Conservation (phyloP, 2,888 invertebrate species). For the Melipona beecheii region DNA sequence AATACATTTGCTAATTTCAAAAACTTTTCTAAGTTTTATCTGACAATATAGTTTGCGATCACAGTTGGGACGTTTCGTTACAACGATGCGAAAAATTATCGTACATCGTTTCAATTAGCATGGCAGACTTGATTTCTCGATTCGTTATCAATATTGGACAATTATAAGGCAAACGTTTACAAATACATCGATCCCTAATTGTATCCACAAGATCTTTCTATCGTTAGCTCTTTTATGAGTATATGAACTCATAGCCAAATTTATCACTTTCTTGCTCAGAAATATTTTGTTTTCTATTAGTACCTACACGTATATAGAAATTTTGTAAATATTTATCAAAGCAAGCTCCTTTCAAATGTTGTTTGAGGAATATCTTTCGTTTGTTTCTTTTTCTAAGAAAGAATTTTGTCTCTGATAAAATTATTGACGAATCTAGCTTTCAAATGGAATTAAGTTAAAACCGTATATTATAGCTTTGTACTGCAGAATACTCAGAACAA, state of each 20-base stretch:
- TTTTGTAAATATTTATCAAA: constrained; percentile 24
- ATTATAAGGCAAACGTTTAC: constrained; percentile 49
- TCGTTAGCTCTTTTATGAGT: neutral
- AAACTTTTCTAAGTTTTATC: constrained; percentile 15
- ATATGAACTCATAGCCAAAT: neutral
- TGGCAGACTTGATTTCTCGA: constrained; percentile 36
- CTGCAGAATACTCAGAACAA: neutral
- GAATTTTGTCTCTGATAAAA: neutral
- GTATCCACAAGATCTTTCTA: neutral
- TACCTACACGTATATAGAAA: constrained; percentile 3
- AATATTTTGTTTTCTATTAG: constrained; percentile 18
- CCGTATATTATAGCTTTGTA: neutral
- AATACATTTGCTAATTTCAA: constrained; percentile 21
- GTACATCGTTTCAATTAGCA: constrained; percentile 20
- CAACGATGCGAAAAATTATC: constrained; percentile 24
- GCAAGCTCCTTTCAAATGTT: constrained; percentile 8
- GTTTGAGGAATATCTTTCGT: neutral
- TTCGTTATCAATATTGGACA: constrained; percentile 22
- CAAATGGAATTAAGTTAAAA: neutral
- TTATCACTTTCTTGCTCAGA: neutral
- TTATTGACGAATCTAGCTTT: neutral
- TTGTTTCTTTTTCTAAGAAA: neutral
- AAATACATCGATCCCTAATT: constrained; percentile 17
- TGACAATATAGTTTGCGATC: constrained; percentile 38
- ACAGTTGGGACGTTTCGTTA: constrained; percentile 58